Conservation (phyloP, 2,797 vertebrate species). For the Leptatherina wallacei region DNA sequence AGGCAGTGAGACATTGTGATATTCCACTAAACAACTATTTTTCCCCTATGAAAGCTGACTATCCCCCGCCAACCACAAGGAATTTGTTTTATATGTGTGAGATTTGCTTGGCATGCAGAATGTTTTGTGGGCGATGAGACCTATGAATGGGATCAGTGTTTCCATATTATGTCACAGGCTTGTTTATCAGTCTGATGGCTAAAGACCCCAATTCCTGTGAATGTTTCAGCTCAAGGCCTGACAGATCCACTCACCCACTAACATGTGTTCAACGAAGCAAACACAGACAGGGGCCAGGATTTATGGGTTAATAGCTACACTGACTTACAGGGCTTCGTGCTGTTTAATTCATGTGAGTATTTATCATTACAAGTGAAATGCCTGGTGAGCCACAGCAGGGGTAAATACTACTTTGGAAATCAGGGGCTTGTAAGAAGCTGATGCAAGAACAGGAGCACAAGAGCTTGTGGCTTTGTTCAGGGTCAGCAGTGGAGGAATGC, state of each 20-base stretch:
- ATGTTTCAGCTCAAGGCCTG: conserved; percentile 54
- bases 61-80: conserved; percentile 69
- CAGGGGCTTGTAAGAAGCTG: conserved; percentile 59
- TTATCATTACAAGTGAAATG: conserved; percentile 68
- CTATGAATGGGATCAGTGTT: conserved; percentile 82
- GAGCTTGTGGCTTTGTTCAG: conserved; percentile 68
- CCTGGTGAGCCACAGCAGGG: conserved; percentile 61
- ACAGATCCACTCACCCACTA: conserved; percentile 48
- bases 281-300: conserved; percentile 50
- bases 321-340: conserved; percentile 58
- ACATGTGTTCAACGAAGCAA: conserved; percentile 62
- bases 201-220: conserved; percentile 63
- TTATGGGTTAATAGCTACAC: conserved; percentile 64
- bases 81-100: conserved; percentile 83
- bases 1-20: conserved; percentile 56
- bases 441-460: conserved; percentile 63
- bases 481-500: conserved; percentile 75
- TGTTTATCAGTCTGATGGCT: conserved; percentile 76
- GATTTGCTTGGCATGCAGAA: conserved; percentile 76
- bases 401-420: conserved; percentile 69
- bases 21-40: conserved; percentile 60
- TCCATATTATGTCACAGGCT: conserved; percentile 82
- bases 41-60: conserved; percentile 49
- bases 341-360: conserved; percentile 72
- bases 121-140: conserved; percentile 75